phyloP scores from a whole-genome alignment of 2,888 invertebrate species.

The Operophtera brumata region DNA sequence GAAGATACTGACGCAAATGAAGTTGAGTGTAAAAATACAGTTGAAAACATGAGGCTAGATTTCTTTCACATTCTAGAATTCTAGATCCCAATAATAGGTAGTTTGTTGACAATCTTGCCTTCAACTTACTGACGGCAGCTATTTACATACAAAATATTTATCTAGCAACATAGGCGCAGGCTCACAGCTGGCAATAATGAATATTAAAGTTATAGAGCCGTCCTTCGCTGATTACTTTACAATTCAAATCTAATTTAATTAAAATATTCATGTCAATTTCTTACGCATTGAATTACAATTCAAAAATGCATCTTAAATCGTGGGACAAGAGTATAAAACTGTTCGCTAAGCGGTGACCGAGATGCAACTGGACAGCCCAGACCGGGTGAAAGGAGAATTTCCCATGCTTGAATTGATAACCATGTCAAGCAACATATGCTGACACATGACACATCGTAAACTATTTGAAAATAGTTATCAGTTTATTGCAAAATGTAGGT shows the following conservation, averaged over 20 bases:
- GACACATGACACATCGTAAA: background rate
- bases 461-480: no score
- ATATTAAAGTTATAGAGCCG: slow-evolving; percentile 21
- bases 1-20: no score
- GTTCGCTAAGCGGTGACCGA: slow-evolving; percentile 34
- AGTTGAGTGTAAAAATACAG: no score
- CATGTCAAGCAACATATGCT: slow-evolving; percentile 4
- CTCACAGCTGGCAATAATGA: slow-evolving; percentile 22
- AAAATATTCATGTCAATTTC: slow-evolving; percentile 28
- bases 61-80: no score
- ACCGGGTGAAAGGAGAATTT: slow-evolving; percentile 50
- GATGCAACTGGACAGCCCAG: slow-evolving; percentile 38
- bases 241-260: slow-evolving; percentile 29
- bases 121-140: slow-evolving; percentile 4
- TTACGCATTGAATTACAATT: slow-evolving; percentile 14
- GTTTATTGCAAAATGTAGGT: no score
- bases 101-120: background rate
- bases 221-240: slow-evolving; percentile 23
- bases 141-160: slow-evolving; percentile 4
- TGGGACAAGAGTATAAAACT: slow-evolving; percentile 17
- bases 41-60: no score
- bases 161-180: background rate
- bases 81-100: background rate
- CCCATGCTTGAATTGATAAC: slow-evolving; percentile 21
- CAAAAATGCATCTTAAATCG: slow-evolving; percentile 13